Conservation (phyloP, 2,888 invertebrate genomes). For the Xestia c-nigrum region DNA sequence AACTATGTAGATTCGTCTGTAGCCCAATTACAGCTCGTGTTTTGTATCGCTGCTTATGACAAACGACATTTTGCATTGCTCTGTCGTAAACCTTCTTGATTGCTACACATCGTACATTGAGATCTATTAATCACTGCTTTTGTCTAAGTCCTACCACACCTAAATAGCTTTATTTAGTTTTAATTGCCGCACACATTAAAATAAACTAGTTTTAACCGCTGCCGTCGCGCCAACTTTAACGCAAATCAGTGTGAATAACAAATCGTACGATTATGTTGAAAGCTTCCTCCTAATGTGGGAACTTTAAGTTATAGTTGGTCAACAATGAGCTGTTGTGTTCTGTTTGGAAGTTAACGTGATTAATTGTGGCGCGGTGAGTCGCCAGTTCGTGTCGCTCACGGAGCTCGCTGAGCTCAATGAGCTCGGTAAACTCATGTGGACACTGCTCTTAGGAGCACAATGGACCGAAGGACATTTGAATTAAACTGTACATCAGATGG, state of each 20-base stretch:
- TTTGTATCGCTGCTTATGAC: background rate
- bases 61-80: background rate
- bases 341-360: slow-evolving; percentile 39
- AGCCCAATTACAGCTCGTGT: background rate
- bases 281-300: slow-evolving; percentile 38
- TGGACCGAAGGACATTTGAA: slow-evolving; percentile 23
- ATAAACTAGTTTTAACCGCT: slow-evolving; percentile 13
- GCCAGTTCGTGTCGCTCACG: slow-evolving; percentile 7
- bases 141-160: slow-evolving; percentile 6
- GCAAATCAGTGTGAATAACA: slow-evolving; percentile 44
- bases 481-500: slow-evolving; percentile 22
- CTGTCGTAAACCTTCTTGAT: no score
- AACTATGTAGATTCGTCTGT: background rate
- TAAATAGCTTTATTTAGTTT: slow-evolving; percentile 16
- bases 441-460: slow-evolving; percentile 28
- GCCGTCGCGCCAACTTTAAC: slow-evolving; percentile 25
- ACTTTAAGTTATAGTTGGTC: slow-evolving; percentile 44
- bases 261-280: slow-evolving; percentile 36
- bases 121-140: no score
- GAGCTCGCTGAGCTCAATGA: slow-evolving; percentile 1
- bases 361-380: slow-evolving; percentile 44
- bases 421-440: slow-evolving; percentile 21
- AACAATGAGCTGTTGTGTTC: slow-evolving; percentile 28
- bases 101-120: background rate
- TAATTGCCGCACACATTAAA: slow-evolving; percentile 33